Evolutionary conservation across 2,888 invertebrate species (phyloP).

Genomic region (Hypomecis punctinalis): DNA sequence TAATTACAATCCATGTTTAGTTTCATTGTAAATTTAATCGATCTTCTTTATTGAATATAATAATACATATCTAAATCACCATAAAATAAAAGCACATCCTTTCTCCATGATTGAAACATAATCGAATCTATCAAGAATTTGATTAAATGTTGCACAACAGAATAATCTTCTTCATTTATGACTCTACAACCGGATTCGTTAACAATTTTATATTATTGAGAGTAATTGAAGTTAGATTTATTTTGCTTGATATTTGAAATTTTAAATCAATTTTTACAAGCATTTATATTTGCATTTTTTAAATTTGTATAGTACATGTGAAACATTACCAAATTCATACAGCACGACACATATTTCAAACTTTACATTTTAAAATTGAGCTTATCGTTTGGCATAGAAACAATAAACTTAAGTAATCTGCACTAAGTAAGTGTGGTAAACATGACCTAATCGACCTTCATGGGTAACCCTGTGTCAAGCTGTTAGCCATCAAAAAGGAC

Average conservation of each 20-base stretch:
- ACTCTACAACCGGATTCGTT: constrained; percentile 1
- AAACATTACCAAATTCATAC: not conserved
- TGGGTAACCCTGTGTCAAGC: too few relatives aligned
- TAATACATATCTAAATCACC: not conserved
- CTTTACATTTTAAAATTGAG: too few relatives aligned
- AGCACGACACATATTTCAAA: not conserved
- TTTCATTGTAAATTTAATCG: too few relatives aligned
- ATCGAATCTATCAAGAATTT: constrained; percentile 4
- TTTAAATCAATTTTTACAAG: too few relatives aligned
- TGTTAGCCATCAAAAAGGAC: too few relatives aligned
- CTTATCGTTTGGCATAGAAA: too few relatives aligned
- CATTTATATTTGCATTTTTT: too few relatives aligned
- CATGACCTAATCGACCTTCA: too few relatives aligned
- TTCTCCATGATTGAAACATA: constrained; percentile 6
- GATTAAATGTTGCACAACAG: constrained; percentile 12
- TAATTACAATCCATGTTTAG: too few relatives aligned
- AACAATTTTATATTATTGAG: not conserved
- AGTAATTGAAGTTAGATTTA: not conserved
- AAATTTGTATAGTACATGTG: too few relatives aligned
- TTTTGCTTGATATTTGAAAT: not conserved
- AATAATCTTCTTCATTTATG: constrained; percentile 2
- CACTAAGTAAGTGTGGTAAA: too few relatives aligned
- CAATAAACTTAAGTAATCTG: too few relatives aligned
- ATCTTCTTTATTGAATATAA: not conserved
- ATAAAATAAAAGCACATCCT: constrained; percentile 12